A percentile compares a stretch with the other conserved stretches of the same genome.
Evolutionary conservation across 1,140 invertebrate genomes (phyloP).

Genomic region (Lepidurus couesii): DNA sequence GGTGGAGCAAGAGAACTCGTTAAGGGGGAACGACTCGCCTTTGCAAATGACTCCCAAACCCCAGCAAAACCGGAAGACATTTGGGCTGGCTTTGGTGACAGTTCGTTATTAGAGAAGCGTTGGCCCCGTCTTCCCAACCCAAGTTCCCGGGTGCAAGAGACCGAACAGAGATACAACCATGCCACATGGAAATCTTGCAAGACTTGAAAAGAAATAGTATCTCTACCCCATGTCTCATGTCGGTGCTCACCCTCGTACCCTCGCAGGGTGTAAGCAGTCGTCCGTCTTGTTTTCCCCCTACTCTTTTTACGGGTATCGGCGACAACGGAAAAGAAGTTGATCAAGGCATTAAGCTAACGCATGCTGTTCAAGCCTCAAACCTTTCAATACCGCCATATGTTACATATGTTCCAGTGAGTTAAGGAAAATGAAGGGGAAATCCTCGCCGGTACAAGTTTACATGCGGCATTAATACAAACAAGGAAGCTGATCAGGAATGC

Average conservation of each 20-base stretch:
- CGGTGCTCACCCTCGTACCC: not conserved
- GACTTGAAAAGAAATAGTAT: not conserved
- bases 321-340: not conserved
- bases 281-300: not conserved
- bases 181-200: not conserved
- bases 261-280: not conserved
- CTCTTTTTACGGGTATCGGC: not conserved
- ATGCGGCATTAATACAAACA: not conserved
- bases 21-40: conserved; percentile 3
- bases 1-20: conserved; percentile 5
- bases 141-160: not conserved
- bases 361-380: too few species aligned
- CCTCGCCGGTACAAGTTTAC: not conserved
- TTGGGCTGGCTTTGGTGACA: conserved; percentile 18
- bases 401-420: too few species aligned
- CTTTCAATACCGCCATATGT: too few species aligned
- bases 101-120: not conserved
- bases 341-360: not conserved
- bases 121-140: not conserved
- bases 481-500: not conserved
- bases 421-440: too few species aligned
- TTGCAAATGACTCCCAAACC: not conserved
- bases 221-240: not conserved
- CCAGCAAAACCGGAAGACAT: conserved; percentile 18
- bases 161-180: not conserved